Evolutionary conservation across 2,797 vertebrate species (phyloP), one percentile per base, ranked within the genome.

Genomic region (Sebastes ruberrimus): DNA sequence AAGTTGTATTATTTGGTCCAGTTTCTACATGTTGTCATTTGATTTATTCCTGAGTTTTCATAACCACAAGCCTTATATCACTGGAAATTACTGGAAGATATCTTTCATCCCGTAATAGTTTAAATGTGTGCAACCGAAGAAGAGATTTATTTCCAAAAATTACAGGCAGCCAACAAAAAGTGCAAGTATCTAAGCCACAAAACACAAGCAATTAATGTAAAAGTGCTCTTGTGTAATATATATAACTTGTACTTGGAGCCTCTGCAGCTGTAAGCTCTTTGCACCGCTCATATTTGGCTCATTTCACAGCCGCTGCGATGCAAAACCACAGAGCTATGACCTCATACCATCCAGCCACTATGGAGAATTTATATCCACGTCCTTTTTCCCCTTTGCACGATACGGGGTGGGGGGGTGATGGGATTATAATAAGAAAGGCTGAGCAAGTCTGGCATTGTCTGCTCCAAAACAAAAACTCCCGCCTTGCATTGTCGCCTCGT

Each of bases 401-500:
- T 30, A 83, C 65, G 6, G 57, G 25, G 35, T 14, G 11, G 11
- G 35, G 33, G 35, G 35, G 11, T 13, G 35, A 13, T 13, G 49
- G 72, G 75, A 74, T 90, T 76, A 83, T 61, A 74, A 77, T 70
- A 66, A 75, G 60, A 80, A 71, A 80, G 65, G 80, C 79, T 28
- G 74, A 66, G 75, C 66, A 6, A 25, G 71, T 81, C 77, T 63
- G 68, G 62, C 84, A 88, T 92, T 89, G 88, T 93, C 74, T 65
- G 57, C 81, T 23, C 27, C 76, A 76, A 78, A 88, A 91, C 67
- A 81, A 83, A 85, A 88, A 74, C 80, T 72, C 83, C 76, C 23
- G 57, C 73, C 68, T 80, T 83, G 85, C 85, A 91, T 91, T 90
- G 92, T 93, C 76, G 70, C 74, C 80, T 57, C 10, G 85, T 93